Conservation (phyloP, 2,888 invertebrate species). For the Limnephilus auricula region DNA sequence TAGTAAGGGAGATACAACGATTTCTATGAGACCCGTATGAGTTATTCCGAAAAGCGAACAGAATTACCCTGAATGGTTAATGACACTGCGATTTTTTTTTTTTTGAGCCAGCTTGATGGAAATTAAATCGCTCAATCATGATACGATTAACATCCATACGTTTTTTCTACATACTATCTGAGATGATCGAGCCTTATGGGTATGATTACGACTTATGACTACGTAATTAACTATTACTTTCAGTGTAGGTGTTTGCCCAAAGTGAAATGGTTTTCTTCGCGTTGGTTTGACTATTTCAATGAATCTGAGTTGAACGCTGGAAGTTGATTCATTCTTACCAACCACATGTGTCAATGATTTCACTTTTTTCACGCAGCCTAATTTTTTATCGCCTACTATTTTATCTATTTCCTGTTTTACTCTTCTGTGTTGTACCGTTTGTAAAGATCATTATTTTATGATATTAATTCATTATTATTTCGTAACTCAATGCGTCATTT, state of each 20-base stretch:
- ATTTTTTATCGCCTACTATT: neutral
- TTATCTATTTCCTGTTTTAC: neutral
- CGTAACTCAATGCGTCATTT: neutral
- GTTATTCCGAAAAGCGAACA: too few relatives aligned
- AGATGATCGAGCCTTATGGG: neutral
- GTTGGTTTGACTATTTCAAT: slow-evolving; percentile 16
- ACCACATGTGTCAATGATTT: slow-evolving; percentile 15
- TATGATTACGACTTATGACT: neutral
- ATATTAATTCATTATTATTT: neutral
- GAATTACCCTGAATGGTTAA: too few relatives aligned
- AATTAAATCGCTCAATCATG: neutral
- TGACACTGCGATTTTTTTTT: neutral
- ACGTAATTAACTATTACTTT: neutral
- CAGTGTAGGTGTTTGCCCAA: slow-evolving; percentile 3
- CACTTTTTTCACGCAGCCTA: neutral
- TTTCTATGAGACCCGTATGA: too few relatives aligned
- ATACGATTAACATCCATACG: neutral
- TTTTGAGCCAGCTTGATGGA: neutral
- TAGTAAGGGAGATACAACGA: too few relatives aligned
- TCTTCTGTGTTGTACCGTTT: neutral
- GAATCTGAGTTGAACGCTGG: neutral
- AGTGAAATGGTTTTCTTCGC: slow-evolving; percentile 29
- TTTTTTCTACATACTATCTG: neutral
- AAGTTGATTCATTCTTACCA: slow-evolving; percentile 8
- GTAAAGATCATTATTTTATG: neutral